Evolutionary conservation across 2,797 vertebrate genomes (phyloP), one percentile per base, ranked within the genome.

Genomic region (Silurus lanzhouensis): DNA sequence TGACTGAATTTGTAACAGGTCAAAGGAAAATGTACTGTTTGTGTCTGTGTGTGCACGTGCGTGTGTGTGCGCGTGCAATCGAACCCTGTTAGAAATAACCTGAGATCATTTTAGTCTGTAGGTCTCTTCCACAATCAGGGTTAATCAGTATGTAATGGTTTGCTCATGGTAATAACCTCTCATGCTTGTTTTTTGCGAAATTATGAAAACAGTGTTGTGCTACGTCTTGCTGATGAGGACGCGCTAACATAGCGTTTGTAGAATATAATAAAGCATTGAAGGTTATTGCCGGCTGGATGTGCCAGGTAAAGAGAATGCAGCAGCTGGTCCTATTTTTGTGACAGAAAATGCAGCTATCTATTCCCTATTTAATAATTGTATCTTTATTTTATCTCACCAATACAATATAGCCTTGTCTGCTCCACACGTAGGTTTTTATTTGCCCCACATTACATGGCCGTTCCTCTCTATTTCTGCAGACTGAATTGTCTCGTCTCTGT

Each of bases 1-100:
- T 71, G 86, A 90, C 90, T 85, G 87, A 84, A 89, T 90, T 87
- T 88, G 85, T 86, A 85, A 85, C 88, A 88, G 89, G 90, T 90
- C 85, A 86, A 77, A 85, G 68, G 86, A 67, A 83, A 78, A 83
- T 9, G 48, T 75, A 17, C 8, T 57, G 85, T 74, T 75, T 55
- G 44, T 83, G 48, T 63, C 25, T 64, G 83, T 52, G 48, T 52
- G 48, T 52, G 48, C 10, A 27, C 27, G 48, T 10, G 48, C 5
- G 10, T 52, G 48, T 52, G 48, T 3, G 31, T 2, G 15, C 58
- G 55, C 68, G 55, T 31, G 57, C 63, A 78, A 22, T 70, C 12
- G 71, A 61, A 80, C 19, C 27, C 27, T 79, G 52, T 72, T n/a
- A 58, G 63, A 80, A 6, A 60, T 85, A 44, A 61, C 75, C 61